Evolutionary conservation across 2,888 invertebrate species (phyloP), one percentile per base, ranked within the genome.

Genomic region (Campoplex capitator): DNA sequence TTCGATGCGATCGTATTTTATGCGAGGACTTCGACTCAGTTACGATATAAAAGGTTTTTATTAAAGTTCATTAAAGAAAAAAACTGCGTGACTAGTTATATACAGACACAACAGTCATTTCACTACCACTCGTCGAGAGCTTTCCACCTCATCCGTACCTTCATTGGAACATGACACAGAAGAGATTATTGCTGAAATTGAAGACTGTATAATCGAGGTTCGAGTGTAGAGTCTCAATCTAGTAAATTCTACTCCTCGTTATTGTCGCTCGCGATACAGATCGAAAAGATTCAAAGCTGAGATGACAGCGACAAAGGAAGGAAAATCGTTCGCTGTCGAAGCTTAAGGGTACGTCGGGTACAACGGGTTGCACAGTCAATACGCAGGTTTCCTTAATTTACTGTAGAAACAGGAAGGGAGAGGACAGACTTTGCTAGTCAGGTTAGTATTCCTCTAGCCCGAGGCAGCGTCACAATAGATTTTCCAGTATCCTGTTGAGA

Each of bases 391-490:
- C 32, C 16, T 32, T 32, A 32, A 32, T 32, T 32, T 73, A 85
- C 73, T 76, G 6, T 18, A 65, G 65, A 45, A 74, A 80, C 32
- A 73, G 54, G 32, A 32, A 48, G 38, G 6, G 56, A 58, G 54
- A 9, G 23, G 23, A 35, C 42, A 28, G 56, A 58, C 70, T 83
- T 87, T 84, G 84, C 62, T 75, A 84, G 78, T 70, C 75, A 54
- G 78, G 78, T 82, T 84, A 84, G 83, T 65, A 67, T 71, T 70
- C 77, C 77, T 71, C 83, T 83, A 73, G 81, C 86, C 81, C 78
- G 54, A 35, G 87, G 87, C 78, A 79, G 38, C 82, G 58, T 82
- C 87, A 84, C 84, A 79, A 87, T 83, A 81, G 87, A 84, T 84
- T 84, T 82, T 51, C 75, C 75, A 71, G 77, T 82, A 76, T 65